Base-by-base conservation (phyloP, 2,888 invertebrate species). In the Stenichneumon culpator region DNA sequence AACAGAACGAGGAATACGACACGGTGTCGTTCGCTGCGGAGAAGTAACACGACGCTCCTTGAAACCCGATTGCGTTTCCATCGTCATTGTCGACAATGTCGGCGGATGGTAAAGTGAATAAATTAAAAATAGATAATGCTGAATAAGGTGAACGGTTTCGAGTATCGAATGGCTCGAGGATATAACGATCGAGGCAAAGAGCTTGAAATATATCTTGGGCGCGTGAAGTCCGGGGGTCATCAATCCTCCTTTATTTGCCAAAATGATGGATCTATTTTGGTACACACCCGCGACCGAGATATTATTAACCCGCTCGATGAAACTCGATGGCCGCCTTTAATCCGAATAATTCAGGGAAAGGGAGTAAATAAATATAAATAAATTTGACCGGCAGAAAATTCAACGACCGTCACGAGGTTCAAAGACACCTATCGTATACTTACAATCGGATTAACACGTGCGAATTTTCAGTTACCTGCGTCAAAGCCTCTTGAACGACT, bases 101-200 rank as follows among this genome's bases (percentile, higher is more conserved):
- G 44, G 60, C 39, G 14, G n/a, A 73, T 50, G 72, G 44, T 1
- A 68, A 67, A 83, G 47, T 78, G 57, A 19, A 70, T 70, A 67
- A 39, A 77, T 68, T 60, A 72, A 80, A 84, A 81, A 78, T 81
- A 81, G 54, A 65, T 47, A 65, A 16, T 52, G 84, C 84, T 78
- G 80, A 84, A 81, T 81, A 84, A 80, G 84, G 67, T 54, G 54
- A 77, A 82, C 14, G 44, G 57, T 60, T 39, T 36, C 54, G 47
- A 25, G 32, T 32, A 36, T 47, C 50, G 47, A 25, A 16, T 39
- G 22, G 25, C 11, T 14, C 22, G 52, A 22, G 5, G 44, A 3
- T 44, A 44, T 14, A 57, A 36, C 36, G 39, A 83, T 65, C 75
- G 84, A 84, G 77, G 80, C 84, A 72, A 73, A 63, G 65, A 68